Percentiles rank a stretch among this genome's conserved stretches.
Conservation (phyloP, 1,140 invertebrate species). For the Chrysomallon squamiferum region DNA sequence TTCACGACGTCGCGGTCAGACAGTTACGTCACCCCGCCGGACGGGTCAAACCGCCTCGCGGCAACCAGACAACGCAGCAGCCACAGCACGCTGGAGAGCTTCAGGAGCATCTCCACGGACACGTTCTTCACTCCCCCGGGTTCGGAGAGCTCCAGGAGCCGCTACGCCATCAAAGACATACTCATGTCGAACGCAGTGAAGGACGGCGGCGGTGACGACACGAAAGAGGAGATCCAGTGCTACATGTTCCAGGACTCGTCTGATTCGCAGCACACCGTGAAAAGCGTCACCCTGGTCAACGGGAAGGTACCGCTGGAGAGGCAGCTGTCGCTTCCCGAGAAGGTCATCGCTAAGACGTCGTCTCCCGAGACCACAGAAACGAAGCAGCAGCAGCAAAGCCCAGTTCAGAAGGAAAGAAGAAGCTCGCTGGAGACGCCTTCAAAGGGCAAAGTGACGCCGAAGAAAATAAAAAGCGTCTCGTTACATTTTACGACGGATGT, state of each 20-base stretch:
- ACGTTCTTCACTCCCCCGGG: constrained; percentile 5
- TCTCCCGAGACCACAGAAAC: background rate
- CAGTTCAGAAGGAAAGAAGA: no score
- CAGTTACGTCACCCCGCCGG: constrained; percentile 4
- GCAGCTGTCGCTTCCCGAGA: background rate
- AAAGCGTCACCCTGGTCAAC: constrained; percentile 1
- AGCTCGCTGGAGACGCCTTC: background rate
- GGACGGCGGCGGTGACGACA: background rate
- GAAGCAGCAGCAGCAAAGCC: background rate
- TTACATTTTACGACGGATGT: background rate
- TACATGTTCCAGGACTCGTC: constrained; percentile 8
- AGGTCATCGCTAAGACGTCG: background rate
- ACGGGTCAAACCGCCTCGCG: background rate
- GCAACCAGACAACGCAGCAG: background rate
- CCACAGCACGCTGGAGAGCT: constrained; percentile 8
- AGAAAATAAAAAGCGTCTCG: constrained; percentile 3
- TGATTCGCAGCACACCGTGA: constrained; percentile 8
- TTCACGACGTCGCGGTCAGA: constrained; percentile 1
- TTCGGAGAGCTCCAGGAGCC: constrained; percentile 6
- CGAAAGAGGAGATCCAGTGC: background rate
- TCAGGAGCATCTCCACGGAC: constrained; percentile 8
- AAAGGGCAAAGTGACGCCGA: background rate
- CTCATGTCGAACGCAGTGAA: background rate
- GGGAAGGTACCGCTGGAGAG: background rate
- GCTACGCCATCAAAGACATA: constrained; percentile 7